Evolutionary conservation across 23 tunicate genomes (phyloP), one percentile per base, ranked within the genome.

Genomic region (Halocynthia roretzi): DNA sequence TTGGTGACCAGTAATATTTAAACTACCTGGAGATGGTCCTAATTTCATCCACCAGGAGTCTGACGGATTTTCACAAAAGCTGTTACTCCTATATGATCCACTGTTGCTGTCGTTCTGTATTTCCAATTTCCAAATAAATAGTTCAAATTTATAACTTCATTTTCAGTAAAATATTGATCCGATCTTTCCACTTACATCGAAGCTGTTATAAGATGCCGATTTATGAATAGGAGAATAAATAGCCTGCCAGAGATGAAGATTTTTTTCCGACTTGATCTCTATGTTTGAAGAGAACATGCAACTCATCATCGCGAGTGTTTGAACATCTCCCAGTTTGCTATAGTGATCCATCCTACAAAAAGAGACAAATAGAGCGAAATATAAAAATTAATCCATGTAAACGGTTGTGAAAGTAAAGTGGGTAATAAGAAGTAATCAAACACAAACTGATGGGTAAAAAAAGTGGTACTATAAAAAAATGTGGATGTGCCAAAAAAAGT

Each of bases 301-400:
- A 21, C 83, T 71, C 20, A 84, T 52, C 88, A 84, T 84, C 10
- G 88, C 88, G 19, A 84, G 71, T 6, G 88, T 84, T 57, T 84
- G 88, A 14, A 84, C 88, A 50, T 84, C 88, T 5, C 44, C 60
- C 19, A 84, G 71, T 62, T 77, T 77, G 64, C 83, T 61, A 65
- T 84, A 84, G 54, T 84, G 88, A 7, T 77, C 71, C 17, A 84
- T 56, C 21, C 88, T 84, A 77, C n/a, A 76, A 80, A n/a, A 10
- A 15, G 19, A 67, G 19, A 9, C 20, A 10, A 72, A 72, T n/a
- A 20, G 23, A 2, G 0, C 2, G 40, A 68, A 68, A 20, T 12
- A 17, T 68, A 4, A 44, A 67, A 67, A 67, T 67, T 2, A 67
- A 67, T 44, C 20, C 23, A 67, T 31, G 44, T 31, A 4, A 31